Evolutionary conservation across 2,888 invertebrate species (phyloP), one percentile per base, ranked within the genome.

Genomic region (Fissipunctia ypsillon): DNA sequence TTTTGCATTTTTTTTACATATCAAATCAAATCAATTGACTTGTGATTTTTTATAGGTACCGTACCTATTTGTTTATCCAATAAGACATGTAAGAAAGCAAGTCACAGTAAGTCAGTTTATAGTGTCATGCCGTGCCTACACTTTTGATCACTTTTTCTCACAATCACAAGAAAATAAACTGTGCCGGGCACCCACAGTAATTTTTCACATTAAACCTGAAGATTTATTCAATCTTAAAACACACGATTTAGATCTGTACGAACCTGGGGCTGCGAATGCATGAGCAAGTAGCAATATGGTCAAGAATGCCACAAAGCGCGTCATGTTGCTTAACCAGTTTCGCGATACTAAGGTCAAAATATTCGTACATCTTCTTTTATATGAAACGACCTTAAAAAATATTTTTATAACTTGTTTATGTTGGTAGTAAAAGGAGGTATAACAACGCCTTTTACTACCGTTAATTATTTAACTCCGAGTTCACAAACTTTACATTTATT

Each of bases 321-420:
- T 22, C 76, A 75, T 75, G 43, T 76, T 45, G 48, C 14, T 45
- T 41, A 28, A 59, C 43, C 19, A 45, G 65, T 65, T 25, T 50
- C n/a, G 1, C 48, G 9, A 64, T 35, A 74, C 41, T 74, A 16
- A 57, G 6, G 22, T 43, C 3, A 14, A 64, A 76, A 63, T 63
- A 76, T 25, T 1, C 22, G 25, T 22, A 35, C 57, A 57, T 50
- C 57, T 41, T 41, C 48, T 76, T 76, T 64, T 64, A 76, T 35
- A 35, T 5, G 16, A 22, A 35, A 22, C 1, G n/a, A 59, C 74
- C 59, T 31, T 73, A 25, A 43, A 43, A 19, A 28, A 9, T 28
- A 45, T 54, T 45, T 22, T 16, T n/a, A 38, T n/a, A 43, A 52
- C 65, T 57, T 63, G 74, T 56, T 50, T 50, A 22, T 1, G 28